Conservation (phyloP, 2,113 vertebrate genomes). For the Herpetotheres cachinnans region DNA sequence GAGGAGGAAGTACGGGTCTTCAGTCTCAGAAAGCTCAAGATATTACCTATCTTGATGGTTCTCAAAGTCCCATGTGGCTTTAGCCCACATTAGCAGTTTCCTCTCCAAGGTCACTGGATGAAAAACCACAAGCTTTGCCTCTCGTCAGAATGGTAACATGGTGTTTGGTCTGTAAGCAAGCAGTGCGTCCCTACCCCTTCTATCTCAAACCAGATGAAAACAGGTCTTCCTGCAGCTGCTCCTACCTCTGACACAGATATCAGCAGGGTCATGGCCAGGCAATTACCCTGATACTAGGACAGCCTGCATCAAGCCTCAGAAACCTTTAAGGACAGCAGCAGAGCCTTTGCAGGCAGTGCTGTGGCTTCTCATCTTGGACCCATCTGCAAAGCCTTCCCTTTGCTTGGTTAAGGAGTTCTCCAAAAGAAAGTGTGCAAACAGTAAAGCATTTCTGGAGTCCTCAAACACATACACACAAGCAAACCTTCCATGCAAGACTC, state of each 20-base stretch:
- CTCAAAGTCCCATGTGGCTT: background rate
- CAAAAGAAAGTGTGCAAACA: background rate
- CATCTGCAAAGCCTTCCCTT: background rate
- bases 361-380: background rate
- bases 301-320: background rate
- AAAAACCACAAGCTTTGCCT: background rate
- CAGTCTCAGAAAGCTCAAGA: background rate
- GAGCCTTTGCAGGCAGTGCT: background rate
- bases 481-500: background rate
- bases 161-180: background rate
- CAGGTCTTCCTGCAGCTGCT: background rate
- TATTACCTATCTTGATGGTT: background rate
- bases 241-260: background rate
- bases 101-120: background rate
- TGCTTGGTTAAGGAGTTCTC: background rate
- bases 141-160: background rate
- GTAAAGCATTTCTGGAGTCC: slow-evolving; percentile 57
- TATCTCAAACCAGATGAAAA: background rate
- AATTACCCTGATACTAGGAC: background rate
- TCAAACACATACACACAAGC: slow-evolving; percentile 7
- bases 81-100: background rate
- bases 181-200: rapidly evolving
- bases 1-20: background rate
- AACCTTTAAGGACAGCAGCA: background rate
- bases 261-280: background rate